Conservation (phyloP, 2,888 invertebrate genomes). For the Zaprionus obscuricornis region DNA sequence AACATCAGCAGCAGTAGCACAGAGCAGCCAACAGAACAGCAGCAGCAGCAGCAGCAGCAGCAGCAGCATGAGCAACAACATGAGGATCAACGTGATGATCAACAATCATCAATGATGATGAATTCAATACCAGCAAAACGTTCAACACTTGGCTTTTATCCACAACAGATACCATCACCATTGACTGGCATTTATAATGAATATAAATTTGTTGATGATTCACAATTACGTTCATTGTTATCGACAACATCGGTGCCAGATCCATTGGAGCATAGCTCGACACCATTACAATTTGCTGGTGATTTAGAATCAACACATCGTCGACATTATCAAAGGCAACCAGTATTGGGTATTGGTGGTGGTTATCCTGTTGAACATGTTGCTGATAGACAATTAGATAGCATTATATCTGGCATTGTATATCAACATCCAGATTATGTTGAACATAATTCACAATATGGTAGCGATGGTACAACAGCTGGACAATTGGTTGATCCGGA, state of each 20-base stretch:
- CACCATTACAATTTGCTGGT: constrained; percentile 66
- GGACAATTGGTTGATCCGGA: constrained; percentile 73
- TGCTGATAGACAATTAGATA: constrained; percentile 72
- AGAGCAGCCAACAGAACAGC: constrained; percentile 6
- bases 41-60: background rate
- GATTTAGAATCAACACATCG: constrained; percentile 48
- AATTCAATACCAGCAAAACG: constrained; percentile 49
- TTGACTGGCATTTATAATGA: constrained; percentile 50
- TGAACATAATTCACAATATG: constrained; percentile 59
- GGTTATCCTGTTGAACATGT: constrained; percentile 63
- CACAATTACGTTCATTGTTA: constrained; percentile 61
- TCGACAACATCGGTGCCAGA: constrained; percentile 70
- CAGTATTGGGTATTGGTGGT: constrained; percentile 25
- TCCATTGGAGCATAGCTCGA: constrained; percentile 52
- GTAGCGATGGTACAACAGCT: background rate
- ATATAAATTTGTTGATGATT: constrained; percentile 77
- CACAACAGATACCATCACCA: constrained; percentile 49
- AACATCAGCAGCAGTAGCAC: background rate
- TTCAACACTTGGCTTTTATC: constrained; percentile 43
- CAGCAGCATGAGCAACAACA: background rate
- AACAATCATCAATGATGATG: constrained; percentile 4
- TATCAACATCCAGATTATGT: constrained; percentile 76
- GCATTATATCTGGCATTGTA: constrained; percentile 76
- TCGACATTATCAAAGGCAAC: constrained; percentile 11
- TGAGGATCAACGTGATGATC: background rate